phyloP scores from a whole-genome alignment of 92 coral and sea anemone species.

The Micromussa lordhowensis region DNA sequence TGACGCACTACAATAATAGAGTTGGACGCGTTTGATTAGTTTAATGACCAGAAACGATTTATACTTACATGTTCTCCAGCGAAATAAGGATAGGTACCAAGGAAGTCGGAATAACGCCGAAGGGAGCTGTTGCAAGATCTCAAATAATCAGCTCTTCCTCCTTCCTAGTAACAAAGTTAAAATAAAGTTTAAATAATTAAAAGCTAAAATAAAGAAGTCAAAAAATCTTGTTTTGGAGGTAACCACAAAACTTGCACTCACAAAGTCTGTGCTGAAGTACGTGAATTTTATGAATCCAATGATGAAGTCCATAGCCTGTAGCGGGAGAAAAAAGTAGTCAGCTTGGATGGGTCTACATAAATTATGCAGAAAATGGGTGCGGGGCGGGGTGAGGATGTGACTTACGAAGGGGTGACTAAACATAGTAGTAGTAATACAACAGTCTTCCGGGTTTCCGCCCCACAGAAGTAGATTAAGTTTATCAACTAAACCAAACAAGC shows the following conservation, averaged over 20 bases:
- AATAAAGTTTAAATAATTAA: not conserved
- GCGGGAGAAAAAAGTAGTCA: not conserved
- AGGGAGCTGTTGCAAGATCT: constrained; percentile 56
- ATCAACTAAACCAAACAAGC: not conserved
- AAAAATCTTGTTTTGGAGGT: not conserved
- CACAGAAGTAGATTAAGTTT: not conserved
- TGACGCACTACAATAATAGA: not conserved
- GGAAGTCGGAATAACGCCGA: constrained; percentile 63
- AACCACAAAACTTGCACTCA: constrained; percentile 32
- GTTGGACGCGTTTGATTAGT: not conserved
- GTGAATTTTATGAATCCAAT: constrained; percentile 67
- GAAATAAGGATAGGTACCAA: constrained; percentile 59
- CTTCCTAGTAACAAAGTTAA: constrained; percentile 46
- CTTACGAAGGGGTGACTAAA: no score
- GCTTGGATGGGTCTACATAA: no score
- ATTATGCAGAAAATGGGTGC: not conserved
- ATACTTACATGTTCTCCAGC: constrained; percentile 72
- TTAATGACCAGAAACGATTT: not conserved
- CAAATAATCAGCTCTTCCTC: constrained; percentile 64
- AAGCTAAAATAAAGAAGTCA: not conserved
- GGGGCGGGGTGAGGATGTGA: not conserved
- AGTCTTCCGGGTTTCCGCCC: not conserved
- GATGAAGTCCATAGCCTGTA: constrained; percentile 55
- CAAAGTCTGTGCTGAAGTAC: constrained; percentile 71
- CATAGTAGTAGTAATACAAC: not conserved